Evolutionary conservation across 2,797 vertebrate species (phyloP).

Genomic region (Rhodeus uyekii): DNA sequence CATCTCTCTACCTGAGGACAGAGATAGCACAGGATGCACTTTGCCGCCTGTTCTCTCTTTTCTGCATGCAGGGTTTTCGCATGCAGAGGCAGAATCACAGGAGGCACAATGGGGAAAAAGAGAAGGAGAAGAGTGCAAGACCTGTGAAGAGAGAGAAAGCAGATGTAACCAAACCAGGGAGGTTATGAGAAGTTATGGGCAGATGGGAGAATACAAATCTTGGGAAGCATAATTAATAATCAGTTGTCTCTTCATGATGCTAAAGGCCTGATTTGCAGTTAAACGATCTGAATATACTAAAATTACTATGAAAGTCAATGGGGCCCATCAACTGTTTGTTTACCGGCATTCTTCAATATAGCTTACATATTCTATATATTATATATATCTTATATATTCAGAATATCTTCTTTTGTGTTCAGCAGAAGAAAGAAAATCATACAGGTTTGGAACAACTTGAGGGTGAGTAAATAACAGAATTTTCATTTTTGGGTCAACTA

Average conservation of each 20-base stretch:
- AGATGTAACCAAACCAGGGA: neutral
- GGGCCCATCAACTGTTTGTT: no score
- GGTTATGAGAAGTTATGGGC: neutral
- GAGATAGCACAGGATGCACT: conserved; percentile 72
- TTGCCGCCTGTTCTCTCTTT: conserved; percentile 52
- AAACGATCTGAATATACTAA: no score
- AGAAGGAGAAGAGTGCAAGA: conserved; percentile 62
- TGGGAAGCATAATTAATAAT: neutral
- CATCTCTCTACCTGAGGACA: conserved; percentile 77
- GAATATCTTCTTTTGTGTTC: no score
- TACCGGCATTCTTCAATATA: no score
- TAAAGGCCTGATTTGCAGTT: neutral
- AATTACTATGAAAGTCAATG: no score
- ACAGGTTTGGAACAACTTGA: no score
- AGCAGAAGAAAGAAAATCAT: no score
- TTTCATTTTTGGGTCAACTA: no score
- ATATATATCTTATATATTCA: no score
- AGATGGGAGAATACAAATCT: neutral
- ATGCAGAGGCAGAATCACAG: conserved; percentile 66
- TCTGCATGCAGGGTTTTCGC: conserved; percentile 65
- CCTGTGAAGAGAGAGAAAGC: conserved; percentile 69
- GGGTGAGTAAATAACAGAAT: no score
- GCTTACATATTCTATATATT: no score
- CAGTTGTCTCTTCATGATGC: neutral
- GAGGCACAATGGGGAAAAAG: conserved; percentile 61